These are phyloP conservation scores for Drosophila carrolli DNA, from an alignment of 1,140 invertebrate genomes.

Conservation along the genomic window DNA sequence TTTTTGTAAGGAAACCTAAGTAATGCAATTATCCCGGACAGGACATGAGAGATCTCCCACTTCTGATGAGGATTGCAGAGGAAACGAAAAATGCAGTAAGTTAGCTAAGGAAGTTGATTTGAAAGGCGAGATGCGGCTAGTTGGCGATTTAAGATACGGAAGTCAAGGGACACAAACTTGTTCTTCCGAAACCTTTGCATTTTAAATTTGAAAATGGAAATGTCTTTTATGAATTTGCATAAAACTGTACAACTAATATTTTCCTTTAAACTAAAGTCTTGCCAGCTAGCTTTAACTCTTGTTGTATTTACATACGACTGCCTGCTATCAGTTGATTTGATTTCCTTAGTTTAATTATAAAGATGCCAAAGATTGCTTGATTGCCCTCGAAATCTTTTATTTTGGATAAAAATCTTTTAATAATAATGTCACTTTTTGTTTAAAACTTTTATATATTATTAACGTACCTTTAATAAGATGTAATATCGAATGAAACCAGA, in stretches of 20 bases:
- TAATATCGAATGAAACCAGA: too few relatives aligned
- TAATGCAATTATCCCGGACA: conserved; percentile 68
- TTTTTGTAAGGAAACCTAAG: conserved; percentile 54
- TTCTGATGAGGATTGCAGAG: conserved; percentile 22
- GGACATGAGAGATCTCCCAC: conserved; percentile 40
- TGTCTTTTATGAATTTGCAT: conserved; percentile 17
- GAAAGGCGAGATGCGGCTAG: conserved; percentile 2
- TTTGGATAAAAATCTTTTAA: too few relatives aligned
- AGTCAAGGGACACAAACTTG: conserved; percentile 8
- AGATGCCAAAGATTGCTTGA: too few relatives aligned
- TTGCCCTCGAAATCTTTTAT: too few relatives aligned
- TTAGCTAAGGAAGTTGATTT: conserved; percentile 20
- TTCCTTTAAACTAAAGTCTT: neutral
- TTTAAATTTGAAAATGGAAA: conserved; percentile 28
- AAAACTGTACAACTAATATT: neutral
- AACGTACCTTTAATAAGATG: too few relatives aligned
- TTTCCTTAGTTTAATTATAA: neutral
- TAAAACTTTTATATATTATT: too few relatives aligned
- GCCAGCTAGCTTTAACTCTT: neutral
- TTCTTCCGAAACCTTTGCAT: conserved; percentile 9
- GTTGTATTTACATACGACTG: neutral
- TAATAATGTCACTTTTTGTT: too few relatives aligned
- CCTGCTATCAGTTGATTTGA: neutral
- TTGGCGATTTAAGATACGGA: conserved; percentile 29
- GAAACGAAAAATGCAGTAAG: conserved; percentile 21